phyloP scores from a whole-genome alignment of 2,797 vertebrate genomes.

The Naso thynnoides region DNA sequence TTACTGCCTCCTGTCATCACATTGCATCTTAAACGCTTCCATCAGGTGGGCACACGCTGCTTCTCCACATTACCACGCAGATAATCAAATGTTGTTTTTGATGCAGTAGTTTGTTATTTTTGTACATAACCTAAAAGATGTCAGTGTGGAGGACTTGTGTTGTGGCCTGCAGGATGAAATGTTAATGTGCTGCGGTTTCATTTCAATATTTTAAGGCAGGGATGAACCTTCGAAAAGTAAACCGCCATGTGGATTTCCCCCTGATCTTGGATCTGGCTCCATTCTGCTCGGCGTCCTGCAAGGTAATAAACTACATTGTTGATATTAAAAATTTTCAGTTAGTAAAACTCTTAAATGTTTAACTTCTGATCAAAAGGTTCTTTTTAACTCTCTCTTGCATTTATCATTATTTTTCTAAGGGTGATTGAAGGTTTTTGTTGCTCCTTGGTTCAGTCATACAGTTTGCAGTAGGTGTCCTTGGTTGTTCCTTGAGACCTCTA shows the following conservation, averaged over 20 bases:
- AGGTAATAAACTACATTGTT: constrained; percentile 82
- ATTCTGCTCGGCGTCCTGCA: constrained; percentile 95
- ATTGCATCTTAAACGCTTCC: constrained; percentile 97
- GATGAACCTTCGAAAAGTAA: constrained; percentile 96
- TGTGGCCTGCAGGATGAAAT: not conserved
- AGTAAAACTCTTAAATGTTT: not conserved
- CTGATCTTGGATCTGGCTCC: constrained; percentile 93
- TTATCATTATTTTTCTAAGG: not conserved
- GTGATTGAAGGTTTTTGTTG: not conserved
- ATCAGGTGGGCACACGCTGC: constrained; percentile 87
- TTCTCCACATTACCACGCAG: not conserved
- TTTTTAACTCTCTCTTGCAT: not conserved
- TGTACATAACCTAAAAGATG: not conserved
- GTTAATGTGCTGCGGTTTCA: not conserved
- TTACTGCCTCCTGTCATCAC: constrained; percentile 93
- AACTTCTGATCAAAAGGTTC: not conserved
- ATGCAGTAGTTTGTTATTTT: not conserved
- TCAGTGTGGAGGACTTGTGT: not conserved
- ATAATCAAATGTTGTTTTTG: not conserved
- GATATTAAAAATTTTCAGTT: not conserved
- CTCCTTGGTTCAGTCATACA: constrained; percentile 1
- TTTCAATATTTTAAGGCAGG: constrained; percentile 87
- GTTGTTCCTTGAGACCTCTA: not conserved
- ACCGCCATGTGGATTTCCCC: constrained; percentile 97
- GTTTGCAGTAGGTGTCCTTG: constrained; percentile 10